Evolutionary conservation across 1,140 invertebrate genomes (phyloP), one percentile per base, ranked within the genome.

Genomic region (Heliconius eleuchia): DNA sequence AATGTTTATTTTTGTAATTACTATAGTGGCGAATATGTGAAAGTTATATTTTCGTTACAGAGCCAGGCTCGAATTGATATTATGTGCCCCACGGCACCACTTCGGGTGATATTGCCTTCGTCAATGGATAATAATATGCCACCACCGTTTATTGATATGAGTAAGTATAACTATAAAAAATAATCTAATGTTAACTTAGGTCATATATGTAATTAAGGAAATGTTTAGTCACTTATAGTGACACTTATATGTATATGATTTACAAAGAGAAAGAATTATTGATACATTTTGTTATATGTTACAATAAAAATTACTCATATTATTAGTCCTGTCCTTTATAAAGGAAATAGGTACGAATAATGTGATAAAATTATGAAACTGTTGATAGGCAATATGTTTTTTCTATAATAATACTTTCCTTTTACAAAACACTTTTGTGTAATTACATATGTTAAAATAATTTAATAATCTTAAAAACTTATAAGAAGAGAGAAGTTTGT

Each of bases 1-100:
- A 86, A 87, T 89, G 86, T 92, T 92, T 92, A 91, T 92, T 92
- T 92, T 89, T 90, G 82, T 90, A 89, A 90, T 84, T 86, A 82
- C 82, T 82, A 83, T 77, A 83, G 77, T 79, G 66, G 60, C n/a
- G 72, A 84, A 66, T 87, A 78, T 88, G 88, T 90, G 86, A 91
- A 89, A 91, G 86, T 89, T 85, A 76, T 78, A 79, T 83, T 71
- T 79, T 85, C 88, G 71, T 92, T 92, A 75, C 87, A 94, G 91
- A 93, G 83, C 79, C 87, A 90, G 77, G 77, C 85, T 79, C 89
- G 90, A 76, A 83, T 81, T 83, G 92, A 92, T 73, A 88, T 87
- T 82, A 82, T 92, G 74, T 88, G 86, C 78, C 87, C 89, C 7
- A 57, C 90, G 80, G 83, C 88, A 42, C 91, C 92, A 57, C 84